Percentiles rank a stretch among this genome's conserved stretches.
These are phyloP conservation scores for Ochotona princeps DNA, from an alignment of 2,113 vertebrate species.

Conservation along the genomic window DNA sequence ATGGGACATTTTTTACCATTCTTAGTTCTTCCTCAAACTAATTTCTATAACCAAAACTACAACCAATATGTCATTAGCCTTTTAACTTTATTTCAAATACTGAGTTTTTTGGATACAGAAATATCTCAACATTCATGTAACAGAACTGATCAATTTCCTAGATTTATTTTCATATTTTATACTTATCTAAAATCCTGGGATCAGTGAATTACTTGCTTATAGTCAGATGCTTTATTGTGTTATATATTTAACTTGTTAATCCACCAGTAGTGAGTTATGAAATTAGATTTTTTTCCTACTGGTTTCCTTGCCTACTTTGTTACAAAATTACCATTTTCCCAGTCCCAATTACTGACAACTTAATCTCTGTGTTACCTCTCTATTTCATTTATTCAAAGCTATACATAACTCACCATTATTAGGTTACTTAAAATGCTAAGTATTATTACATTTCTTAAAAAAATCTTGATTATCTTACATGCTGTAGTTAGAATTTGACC, in stretches of 20 bases:
- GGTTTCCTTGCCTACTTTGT: background rate
- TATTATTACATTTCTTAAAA: conserved; percentile 6
- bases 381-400: conserved; percentile 36
- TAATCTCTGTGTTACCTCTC: background rate
- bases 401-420: conserved; percentile 15
- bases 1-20: background rate
- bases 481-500: conserved; percentile 11
- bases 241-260: conserved; percentile 17
- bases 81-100: conserved; percentile 7
- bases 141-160: background rate
- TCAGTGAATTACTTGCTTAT: conserved; percentile 26
- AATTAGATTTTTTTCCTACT: conserved; percentile 41
- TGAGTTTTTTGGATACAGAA: background rate
- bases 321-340: conserved; percentile 16
- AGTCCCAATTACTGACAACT: conserved; percentile 29
- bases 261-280: background rate
- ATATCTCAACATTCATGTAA: background rate
- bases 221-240: background rate
- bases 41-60: background rate
- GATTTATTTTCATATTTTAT: conserved; percentile 42
- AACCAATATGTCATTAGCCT: background rate
- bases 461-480: background rate
- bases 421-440: conserved; percentile 31
- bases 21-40: conserved; percentile 16
- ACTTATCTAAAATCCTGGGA: background rate